Base-by-base conservation (phyloP, 2,113 vertebrate genomes). In the Turdus rufiventris region DNA sequence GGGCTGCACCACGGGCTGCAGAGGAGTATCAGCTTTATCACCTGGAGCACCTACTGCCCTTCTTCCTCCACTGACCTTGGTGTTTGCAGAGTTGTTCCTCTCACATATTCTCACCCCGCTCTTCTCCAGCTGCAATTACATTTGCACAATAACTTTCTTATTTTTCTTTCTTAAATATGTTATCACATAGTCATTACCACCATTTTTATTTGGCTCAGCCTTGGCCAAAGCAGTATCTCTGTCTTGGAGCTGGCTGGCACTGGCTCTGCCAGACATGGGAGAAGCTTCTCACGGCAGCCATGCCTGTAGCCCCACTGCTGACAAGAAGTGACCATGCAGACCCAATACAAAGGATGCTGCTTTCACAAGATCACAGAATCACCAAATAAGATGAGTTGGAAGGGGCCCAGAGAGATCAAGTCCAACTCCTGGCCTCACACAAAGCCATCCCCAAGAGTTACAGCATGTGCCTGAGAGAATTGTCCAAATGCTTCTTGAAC, bases 231-330 rank as follows among this genome's bases (percentile, higher is more conserved):
- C 62, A 40, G n/a, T 28, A 26, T 0, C 0, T 18, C 50, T 36
- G 8, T 19, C 62, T 16, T 47, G 76, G 50, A 36, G 33, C 12
- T 0, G 0, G 12, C 33, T 31, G 13, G 7, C 40, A 9, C 26
- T 45, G 42, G 17, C 13, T 57, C 18, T 38, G 42, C 28, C 23
- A 11, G 53, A n/a, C 29, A 18, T n/a, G 29, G 7, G 34, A 10
- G 34, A 48, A 40, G 18, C 29, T 40, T 48, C 43, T 68, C 53
- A 40, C 33, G 40, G 42, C 43, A 48, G 53, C 14, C 43, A 28
- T 1, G 3, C 18, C 42, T 10, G 8, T 4, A 38, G 21, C 8
- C 6, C 6, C 7, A 0, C 15, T 8, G 13, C 31, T 83, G 45
- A 43, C 25, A 36, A 25, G 34, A 16, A 8, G 20, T 5, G 56